A percentile compares a stretch with the other conserved stretches of the same genome.
phyloP scores from a whole-genome alignment of 2,797 vertebrate genomes.

The Paramormyrops hopkinsi region DNA sequence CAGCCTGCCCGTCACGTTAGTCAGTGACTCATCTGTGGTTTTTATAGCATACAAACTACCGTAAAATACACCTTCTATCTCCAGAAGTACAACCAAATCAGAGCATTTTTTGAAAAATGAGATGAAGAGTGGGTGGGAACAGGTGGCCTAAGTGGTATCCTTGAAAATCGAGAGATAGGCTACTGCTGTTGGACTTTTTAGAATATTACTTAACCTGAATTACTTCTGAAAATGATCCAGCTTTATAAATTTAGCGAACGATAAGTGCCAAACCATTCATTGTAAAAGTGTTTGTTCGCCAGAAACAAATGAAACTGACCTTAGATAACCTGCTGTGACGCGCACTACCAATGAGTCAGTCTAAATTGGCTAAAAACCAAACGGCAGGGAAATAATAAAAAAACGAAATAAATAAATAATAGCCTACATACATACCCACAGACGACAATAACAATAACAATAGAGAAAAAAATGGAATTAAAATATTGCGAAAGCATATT shows the following conservation, averaged over 20 bases:
- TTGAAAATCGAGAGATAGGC: neutral
- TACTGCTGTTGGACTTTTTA: neutral
- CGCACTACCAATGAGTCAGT: neutral
- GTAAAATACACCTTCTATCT: neutral
- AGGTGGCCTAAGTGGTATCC: neutral
- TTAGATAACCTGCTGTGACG: neutral
- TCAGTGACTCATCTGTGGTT: neutral
- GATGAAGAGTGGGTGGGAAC: neutral
- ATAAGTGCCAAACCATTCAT: neutral
- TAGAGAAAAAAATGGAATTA: neutral
- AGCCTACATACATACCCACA: neutral
- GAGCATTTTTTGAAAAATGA: neutral
- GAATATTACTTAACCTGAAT: constrained; percentile 1
- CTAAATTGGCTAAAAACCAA: neutral
- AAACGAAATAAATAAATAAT: neutral
- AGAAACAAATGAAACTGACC: neutral
- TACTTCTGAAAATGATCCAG: neutral
- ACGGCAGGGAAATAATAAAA: neutral
- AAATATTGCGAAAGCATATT: neutral
- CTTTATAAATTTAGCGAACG: neutral
- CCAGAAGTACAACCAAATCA: neutral
- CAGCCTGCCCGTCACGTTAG: neutral
- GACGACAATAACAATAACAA: constrained; percentile 1
- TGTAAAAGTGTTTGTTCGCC: neutral
- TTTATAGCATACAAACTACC: neutral